Percentiles rank a stretch among this genome's conserved stretches.
phyloP scores from a whole-genome alignment of 2,113 vertebrate species.

The Thalassoma bifasciatum region DNA sequence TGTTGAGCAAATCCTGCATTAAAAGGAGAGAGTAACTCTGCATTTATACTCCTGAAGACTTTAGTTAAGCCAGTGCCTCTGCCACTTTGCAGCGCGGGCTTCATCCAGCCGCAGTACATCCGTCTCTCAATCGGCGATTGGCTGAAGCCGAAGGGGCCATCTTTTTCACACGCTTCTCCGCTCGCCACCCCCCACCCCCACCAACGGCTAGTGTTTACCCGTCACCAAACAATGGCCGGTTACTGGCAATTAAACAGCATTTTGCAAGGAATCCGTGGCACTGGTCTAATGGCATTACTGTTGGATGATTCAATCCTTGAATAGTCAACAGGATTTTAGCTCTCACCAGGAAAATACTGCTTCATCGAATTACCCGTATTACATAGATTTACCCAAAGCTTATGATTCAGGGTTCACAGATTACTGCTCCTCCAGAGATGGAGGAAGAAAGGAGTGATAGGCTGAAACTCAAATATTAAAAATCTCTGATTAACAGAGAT shows the following conservation, averaged over 20 bases:
- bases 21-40: slow-evolving; percentile 92
- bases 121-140: slow-evolving; percentile 70
- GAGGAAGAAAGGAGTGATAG: slow-evolving; percentile 62
- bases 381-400: slow-evolving; percentile 84
- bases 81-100: slow-evolving; percentile 81
- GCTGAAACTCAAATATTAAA: slow-evolving; percentile 49
- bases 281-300: slow-evolving; percentile 84
- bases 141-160: slow-evolving; percentile 72
- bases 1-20: slow-evolving; percentile 97
- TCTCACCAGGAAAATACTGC: slow-evolving; percentile 82
- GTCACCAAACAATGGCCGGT: slow-evolving; percentile 82
- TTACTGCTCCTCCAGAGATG: slow-evolving; percentile 79
- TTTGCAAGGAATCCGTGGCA: slow-evolving; percentile 81
- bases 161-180: slow-evolving; percentile 77
- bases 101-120: slow-evolving; percentile 72
- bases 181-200: slow-evolving; percentile 36
- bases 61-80: slow-evolving; percentile 96
- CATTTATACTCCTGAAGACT: slow-evolving; percentile 92
- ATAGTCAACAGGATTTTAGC: slow-evolving; percentile 85
- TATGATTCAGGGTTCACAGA: slow-evolving; percentile 84
- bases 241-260: slow-evolving; percentile 85
- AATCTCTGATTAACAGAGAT: slow-evolving; percentile 27
- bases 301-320: slow-evolving; percentile 82
- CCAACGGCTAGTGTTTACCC: slow-evolving; percentile 78
- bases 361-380: slow-evolving; percentile 85